These are phyloP conservation scores for Zaprionus taronus DNA, from an alignment of 1,140 invertebrate species.

Conservation along the genomic window DNA sequence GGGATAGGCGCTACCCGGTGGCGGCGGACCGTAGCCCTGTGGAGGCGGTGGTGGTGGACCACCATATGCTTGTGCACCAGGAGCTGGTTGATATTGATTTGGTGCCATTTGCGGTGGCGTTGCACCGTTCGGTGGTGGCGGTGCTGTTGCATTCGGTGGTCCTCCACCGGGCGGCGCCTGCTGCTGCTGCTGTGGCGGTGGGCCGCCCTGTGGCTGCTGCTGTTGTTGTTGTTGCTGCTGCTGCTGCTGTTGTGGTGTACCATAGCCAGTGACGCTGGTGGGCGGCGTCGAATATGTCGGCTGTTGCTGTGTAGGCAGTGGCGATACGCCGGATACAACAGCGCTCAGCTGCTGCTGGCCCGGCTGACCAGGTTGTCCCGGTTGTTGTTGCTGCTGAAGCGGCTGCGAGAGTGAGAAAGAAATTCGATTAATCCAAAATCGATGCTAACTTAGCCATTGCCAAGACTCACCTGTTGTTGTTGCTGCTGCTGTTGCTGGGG, in stretches of 20 bases:
- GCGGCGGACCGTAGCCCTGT: slow-evolving; percentile 77
- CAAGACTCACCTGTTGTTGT: slow-evolving; percentile 47
- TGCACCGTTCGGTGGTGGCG: slow-evolving; percentile 68
- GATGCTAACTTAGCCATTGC: background rate
- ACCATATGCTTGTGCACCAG: slow-evolving; percentile 75
- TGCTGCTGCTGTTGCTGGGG: slow-evolving; percentile 64
- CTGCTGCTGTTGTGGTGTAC: slow-evolving; percentile 51
- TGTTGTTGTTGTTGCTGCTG: slow-evolving; percentile 49
- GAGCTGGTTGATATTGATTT: slow-evolving; percentile 81
- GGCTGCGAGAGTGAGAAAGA: slow-evolving; percentile 33
- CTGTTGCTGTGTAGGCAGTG: slow-evolving; percentile 69
- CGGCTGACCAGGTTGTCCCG: slow-evolving; percentile 49
- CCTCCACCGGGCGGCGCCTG: slow-evolving; percentile 54
- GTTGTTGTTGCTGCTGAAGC: slow-evolving; percentile 74
- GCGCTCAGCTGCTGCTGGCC: slow-evolving; percentile 41
- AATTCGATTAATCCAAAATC: background rate
- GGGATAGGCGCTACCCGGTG: slow-evolving; percentile 77
- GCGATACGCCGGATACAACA: slow-evolving; percentile 67
- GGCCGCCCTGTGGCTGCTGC: slow-evolving; percentile 58
- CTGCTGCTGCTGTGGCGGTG: slow-evolving; percentile 56
- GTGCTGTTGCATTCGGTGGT: slow-evolving; percentile 63
- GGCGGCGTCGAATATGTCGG: slow-evolving; percentile 80
- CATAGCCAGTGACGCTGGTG: slow-evolving; percentile 60
- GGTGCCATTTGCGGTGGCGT: slow-evolving; percentile 72
- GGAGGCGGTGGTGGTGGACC: slow-evolving; percentile 74